Percentiles rank a stretch among this genome's conserved stretches.
Conservation (phyloP, 2,888 invertebrate genomes). For the Dryobotodes eremita region DNA sequence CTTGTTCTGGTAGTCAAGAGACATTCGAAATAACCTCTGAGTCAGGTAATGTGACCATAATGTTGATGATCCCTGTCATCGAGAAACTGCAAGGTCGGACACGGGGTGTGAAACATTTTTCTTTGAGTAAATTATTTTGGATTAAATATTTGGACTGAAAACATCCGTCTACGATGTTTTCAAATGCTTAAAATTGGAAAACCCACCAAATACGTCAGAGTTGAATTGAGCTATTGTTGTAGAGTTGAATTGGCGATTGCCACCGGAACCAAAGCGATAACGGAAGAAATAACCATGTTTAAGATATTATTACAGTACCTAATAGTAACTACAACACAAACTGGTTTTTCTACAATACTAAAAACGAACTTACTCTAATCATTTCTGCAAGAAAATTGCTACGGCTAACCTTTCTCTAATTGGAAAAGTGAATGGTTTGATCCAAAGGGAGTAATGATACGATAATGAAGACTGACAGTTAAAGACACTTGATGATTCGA, state of each 20-base stretch:
- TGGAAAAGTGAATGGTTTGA: conserved; percentile 48
- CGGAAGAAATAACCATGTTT: not conserved
- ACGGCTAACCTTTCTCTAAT: conserved; percentile 25
- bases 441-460: conserved; percentile 37
- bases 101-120: conserved; percentile 10
- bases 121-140: not conserved
- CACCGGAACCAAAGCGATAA: not conserved
- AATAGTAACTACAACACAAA: not conserved
- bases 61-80: conserved; percentile 2
- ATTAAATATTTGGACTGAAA: not conserved
- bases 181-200: conserved; percentile 1
- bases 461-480: conserved; percentile 55
- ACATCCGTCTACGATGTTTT: not conserved
- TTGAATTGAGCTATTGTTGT: conserved; percentile 12
- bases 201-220: conserved; percentile 8
- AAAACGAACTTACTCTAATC: not conserved
- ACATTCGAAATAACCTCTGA: conserved; percentile 4
- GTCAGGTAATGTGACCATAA: conserved; percentile 11
- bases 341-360: not conserved
- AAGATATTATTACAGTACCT: conserved; percentile 4
- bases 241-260: not conserved
- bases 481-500: conserved; percentile 54
- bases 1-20: conserved; percentile 18
- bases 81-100: not conserved
- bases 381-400: conserved; percentile 1